A percentile compares a stretch with the other conserved stretches of the same genome.
Conservation (phyloP, 2,888 invertebrate genomes). For the Cinara cedri region DNA sequence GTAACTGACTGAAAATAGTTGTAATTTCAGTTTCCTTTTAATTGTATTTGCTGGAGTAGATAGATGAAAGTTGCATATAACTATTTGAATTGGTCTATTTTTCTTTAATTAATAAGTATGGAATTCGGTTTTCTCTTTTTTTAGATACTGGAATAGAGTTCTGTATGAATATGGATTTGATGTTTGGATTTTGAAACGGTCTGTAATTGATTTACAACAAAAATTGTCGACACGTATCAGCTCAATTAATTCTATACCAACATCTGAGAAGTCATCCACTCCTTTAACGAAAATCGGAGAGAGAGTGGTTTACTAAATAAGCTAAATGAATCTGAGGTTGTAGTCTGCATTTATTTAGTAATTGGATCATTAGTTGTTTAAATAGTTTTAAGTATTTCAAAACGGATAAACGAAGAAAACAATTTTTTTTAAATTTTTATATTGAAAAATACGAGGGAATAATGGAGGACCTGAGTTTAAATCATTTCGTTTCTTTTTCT, state of each 20-base stretch:
- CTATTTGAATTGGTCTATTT: neutral
- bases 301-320: too few relatives aligned
- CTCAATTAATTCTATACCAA: neutral
- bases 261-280: too few relatives aligned
- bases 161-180: conserved; percentile 6
- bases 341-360: too few relatives aligned
- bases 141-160: neutral
- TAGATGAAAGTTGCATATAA: neutral
- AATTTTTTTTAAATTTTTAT: too few relatives aligned
- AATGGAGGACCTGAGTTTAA: too few relatives aligned
- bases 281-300: too few relatives aligned
- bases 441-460: too few relatives aligned
- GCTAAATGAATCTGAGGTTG: too few relatives aligned
- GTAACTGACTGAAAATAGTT: neutral
- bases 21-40: neutral
- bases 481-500: too few relatives aligned
- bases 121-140: neutral
- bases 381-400: too few relatives aligned
- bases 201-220: neutral
- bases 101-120: neutral
- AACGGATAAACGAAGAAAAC: too few relatives aligned
- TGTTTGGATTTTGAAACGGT: conserved; percentile 3
- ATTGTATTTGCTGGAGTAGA: neutral
- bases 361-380: too few relatives aligned
- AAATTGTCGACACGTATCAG: conserved; percentile 7